Evolutionary conservation across 2,797 vertebrate genomes (phyloP).

Genomic region (Novumbra hubbsi): DNA sequence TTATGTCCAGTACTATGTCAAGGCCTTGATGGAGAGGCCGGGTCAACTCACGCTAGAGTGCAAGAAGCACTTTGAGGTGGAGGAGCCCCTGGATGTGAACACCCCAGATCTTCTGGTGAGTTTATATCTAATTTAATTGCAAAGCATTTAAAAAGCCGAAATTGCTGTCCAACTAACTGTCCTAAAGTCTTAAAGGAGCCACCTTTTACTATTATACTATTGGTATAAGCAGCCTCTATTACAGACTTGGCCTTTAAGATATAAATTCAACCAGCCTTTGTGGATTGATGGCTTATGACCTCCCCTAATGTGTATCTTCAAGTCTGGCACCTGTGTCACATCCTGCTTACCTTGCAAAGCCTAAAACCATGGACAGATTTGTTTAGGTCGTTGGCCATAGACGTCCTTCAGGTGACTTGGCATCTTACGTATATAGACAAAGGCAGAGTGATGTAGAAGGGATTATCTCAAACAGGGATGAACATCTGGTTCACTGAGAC

Average conservation of each 20-base stretch:
- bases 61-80: slow-evolving; percentile 87
- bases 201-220: background rate
- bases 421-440: background rate
- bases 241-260: background rate
- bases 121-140: background rate
- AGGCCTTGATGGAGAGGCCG: slow-evolving; percentile 81
- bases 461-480: background rate
- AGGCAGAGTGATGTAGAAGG: background rate
- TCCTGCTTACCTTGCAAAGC: slow-evolving; percentile 10
- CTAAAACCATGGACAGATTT: background rate
- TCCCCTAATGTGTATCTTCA: background rate
- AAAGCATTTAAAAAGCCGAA: background rate
- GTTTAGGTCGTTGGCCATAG: background rate
- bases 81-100: slow-evolving; percentile 90
- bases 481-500: background rate
- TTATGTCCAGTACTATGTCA: slow-evolving; percentile 88
- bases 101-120: slow-evolving; percentile 91
- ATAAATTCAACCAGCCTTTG: background rate
- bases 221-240: background rate
- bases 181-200: background rate
- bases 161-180: background rate
- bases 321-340: background rate
- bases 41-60: slow-evolving; percentile 73
- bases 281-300: background rate
- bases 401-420: background rate